Evolutionary conservation across 2,113 vertebrate species (phyloP).

Genomic region (Theristicus caerulescens): DNA sequence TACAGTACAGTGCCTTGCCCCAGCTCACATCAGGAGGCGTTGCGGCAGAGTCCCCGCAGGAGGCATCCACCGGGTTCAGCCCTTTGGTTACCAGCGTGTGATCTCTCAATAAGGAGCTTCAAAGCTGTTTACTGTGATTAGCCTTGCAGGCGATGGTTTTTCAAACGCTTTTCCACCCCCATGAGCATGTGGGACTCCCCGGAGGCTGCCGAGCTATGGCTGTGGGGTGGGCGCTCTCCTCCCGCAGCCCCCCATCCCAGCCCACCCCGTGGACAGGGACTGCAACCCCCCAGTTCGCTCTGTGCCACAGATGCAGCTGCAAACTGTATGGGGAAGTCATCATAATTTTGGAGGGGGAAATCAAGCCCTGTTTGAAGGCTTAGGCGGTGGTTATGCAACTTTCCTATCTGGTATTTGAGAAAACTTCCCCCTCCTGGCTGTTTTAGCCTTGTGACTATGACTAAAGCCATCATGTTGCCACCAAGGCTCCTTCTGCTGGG

Average conservation of each 20-base stretch:
- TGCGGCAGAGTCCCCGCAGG: rapidly evolving
- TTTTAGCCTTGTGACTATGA: slow-evolving; percentile 50
- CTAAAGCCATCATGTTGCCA: background rate
- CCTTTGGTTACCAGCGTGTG: background rate
- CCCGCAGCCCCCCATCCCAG: background rate
- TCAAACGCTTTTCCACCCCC: background rate
- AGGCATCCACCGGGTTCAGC: background rate
- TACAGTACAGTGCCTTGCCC: background rate
- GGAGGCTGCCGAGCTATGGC: background rate
- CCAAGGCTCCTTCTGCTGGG: background rate
- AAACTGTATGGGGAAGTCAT: background rate
- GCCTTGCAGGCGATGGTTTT: background rate
- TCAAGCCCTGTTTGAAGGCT: background rate
- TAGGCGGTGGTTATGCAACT: background rate
- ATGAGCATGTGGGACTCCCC: rapidly evolving
- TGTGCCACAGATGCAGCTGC: background rate
- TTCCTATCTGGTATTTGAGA: slow-evolving; percentile 23
- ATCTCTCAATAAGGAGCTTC: background rate
- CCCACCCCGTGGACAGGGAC: background rate
- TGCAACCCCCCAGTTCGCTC: rapidly evolving
- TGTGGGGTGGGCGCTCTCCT: background rate
- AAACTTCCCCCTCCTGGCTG: slow-evolving; percentile 6
- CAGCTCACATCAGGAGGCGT: rapidly evolving
- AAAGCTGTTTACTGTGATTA: background rate
- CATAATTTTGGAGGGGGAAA: background rate